Base-by-base conservation (phyloP, 2,113 vertebrate species). In the Crocuta crocuta region DNA sequence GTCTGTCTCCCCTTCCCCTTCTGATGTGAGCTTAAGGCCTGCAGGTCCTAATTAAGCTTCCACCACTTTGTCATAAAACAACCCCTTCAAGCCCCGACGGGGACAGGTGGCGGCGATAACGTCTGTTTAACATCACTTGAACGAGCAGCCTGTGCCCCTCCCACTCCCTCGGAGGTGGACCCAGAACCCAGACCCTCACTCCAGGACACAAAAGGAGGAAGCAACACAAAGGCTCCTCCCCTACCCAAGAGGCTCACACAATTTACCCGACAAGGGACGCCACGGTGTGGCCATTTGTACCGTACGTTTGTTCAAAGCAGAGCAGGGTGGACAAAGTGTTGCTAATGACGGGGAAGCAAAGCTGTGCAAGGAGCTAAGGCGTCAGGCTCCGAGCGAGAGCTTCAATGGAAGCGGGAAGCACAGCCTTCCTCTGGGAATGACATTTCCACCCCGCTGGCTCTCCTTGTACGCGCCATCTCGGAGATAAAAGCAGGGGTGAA, bases 11-110 rank as follows among this genome's bases (percentile, higher is more conserved):
- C 28, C 9, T 5, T 53, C 45, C 74, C 94, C 74, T 74, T 61
- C 23, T 48, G 45, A 70, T 16, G 48, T 23, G 39, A 86, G 86
- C 50, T 66, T 43, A 61, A 78, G 0, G 55, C 86, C 35, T 35
- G 83, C 35, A 50, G 73, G 83, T 79, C 79, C 88, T 82, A 94
- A 91, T 73, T 89, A 81, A 95, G 78, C 73, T 68, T 85, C 85
- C 70, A 70, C 48, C 0, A 4, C 48, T 92, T 50, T 50, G 80
- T 70, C 89, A 39, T 24, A 7, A 89, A 91, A 71, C 82, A 26
- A 55, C 31, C 11, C 80, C 94, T 89, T 89, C 6, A 94, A 83
- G 79, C 48, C 71, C 71, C 33, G 10, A 71, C 13, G 71, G 74
- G 50, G 1, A 88, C 28, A 11, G 5, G 80, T 9, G 0, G 26